phyloP scores from a whole-genome alignment of 2,888 invertebrate species.

The Drosophila anomelani region DNA sequence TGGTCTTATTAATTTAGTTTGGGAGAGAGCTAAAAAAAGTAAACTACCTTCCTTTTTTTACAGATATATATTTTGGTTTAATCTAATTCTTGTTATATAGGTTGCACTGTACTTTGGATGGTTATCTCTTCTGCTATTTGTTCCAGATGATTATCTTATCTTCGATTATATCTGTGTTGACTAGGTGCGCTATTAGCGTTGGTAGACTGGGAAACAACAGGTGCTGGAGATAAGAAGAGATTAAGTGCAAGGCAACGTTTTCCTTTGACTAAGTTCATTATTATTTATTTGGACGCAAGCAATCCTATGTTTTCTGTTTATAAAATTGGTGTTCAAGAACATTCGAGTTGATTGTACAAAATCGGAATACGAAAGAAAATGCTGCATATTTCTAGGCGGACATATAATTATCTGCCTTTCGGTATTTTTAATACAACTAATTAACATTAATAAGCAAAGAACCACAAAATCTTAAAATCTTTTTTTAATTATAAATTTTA shows the following conservation, averaged over 20 bases:
- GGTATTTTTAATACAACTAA: too few relatives aligned
- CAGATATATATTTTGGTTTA: too few relatives aligned
- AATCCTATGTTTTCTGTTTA: not conserved
- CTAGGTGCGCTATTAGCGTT: not conserved
- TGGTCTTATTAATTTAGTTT: not conserved
- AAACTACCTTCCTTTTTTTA: too few relatives aligned
- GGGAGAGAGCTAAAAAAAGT: too few relatives aligned
- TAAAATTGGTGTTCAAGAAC: too few relatives aligned
- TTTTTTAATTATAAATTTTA: not conserved
- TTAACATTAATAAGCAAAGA: too few relatives aligned
- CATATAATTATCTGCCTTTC: too few relatives aligned
- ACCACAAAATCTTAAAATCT: too few relatives aligned
- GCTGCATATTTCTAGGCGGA: not conserved
- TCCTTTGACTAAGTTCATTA: not conserved
- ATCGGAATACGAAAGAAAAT: too few relatives aligned
- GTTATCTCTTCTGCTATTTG: not conserved
- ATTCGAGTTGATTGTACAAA: too few relatives aligned
- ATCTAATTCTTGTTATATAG: too few relatives aligned
- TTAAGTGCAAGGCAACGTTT: not conserved
- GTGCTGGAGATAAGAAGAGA: not conserved
- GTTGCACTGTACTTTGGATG: not conserved
- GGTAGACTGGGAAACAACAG: not conserved
- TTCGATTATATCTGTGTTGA: not conserved
- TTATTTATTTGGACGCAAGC: not conserved
- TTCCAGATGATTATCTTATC: conserved; percentile 2